Conservation (phyloP, 2,113 vertebrate genomes). For the Sinocyclocheilus rhinocerous region DNA sequence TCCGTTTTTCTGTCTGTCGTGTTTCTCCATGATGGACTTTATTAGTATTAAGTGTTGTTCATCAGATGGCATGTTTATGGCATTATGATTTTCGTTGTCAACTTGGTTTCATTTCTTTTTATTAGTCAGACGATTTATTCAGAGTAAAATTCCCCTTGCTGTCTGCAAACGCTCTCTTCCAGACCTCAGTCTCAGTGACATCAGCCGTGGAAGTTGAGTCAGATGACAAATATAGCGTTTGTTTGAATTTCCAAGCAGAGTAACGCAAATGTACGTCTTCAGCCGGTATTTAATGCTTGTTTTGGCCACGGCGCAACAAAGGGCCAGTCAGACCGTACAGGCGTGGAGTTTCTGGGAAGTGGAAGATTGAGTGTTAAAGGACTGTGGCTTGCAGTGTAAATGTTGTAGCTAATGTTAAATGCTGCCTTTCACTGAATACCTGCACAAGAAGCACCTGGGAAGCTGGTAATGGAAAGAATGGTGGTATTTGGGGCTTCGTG, state of each 20-base stretch:
- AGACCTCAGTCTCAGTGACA: not conserved
- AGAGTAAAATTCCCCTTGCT: not conserved
- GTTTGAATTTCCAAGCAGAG: conserved; percentile 8
- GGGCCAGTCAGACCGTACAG: conserved; percentile 26
- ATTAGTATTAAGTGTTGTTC: not conserved
- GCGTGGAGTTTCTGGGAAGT: not conserved
- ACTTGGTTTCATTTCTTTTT: not conserved
- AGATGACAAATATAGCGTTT: conserved; percentile 27
- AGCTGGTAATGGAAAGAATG: not conserved
- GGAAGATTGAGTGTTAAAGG: not conserved
- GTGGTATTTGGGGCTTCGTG: not conserved
- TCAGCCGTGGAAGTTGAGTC: conserved; percentile 15
- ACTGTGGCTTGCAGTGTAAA: not conserved
- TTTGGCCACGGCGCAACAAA: not conserved
- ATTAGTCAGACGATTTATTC: not conserved
- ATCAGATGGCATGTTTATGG: not conserved
- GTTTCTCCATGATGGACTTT: not conserved
- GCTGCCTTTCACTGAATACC: conserved; percentile 5
- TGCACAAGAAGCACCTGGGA: not conserved
- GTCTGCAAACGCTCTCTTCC: not conserved
- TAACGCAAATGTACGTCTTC: not conserved
- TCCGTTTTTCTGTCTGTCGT: not conserved
- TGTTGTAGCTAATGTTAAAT: not conserved
- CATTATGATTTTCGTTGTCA: not conserved
- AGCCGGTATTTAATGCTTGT: not conserved